Base-by-base conservation (phyloP, 2,888 invertebrate species). In the Torymus auratus region DNA sequence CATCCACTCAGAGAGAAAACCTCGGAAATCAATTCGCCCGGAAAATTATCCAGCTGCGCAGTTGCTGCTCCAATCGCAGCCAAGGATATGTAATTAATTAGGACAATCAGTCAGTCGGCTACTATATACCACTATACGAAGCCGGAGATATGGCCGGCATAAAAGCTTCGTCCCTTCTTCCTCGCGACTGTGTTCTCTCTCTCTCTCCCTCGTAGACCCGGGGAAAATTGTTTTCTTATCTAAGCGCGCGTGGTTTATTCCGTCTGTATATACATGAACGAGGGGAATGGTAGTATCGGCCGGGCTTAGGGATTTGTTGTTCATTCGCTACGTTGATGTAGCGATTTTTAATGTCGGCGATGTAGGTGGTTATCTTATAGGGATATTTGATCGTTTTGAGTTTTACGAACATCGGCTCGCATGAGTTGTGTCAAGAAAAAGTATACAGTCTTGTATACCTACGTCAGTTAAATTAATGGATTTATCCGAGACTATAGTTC, bases 61-160 rank as follows among this genome's bases (percentile, higher is more conserved):
- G 41, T 41, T 1, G 41, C 62, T 71, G 80, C 61, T 62, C 41
- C 67, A 55, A 80, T 80, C 3, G 67, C 61, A 52, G 41, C 56
- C 28, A 52, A 67, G 74, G 65, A 78, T 81, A 73, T 52, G 69
- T 70, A 81, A 81, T 81, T 75, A 81, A 81, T 81, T 81, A 74
- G 73, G 52, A 78, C 74, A 65, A 78, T 78, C 81, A 71, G 78
- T 78, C 74, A 75, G 56, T 28, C 50, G 20, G 41, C 15, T n/a
- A 41, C 41, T 41, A 28, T 28, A 28, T 28, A 28, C 28, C 0
- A 28, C 28, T 28, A 41, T 41, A 41, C 41, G 7, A 41, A 41
- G 7, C 1, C 41, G 7, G 41, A 41, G 41, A 41, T 41, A 41
- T 41, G 41, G 41, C 41, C 41, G 7, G 41, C 41, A 41, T 41